Conservation (phyloP, 92 coral and sea anemone species). For the Palythoa caribaeorum region DNA sequence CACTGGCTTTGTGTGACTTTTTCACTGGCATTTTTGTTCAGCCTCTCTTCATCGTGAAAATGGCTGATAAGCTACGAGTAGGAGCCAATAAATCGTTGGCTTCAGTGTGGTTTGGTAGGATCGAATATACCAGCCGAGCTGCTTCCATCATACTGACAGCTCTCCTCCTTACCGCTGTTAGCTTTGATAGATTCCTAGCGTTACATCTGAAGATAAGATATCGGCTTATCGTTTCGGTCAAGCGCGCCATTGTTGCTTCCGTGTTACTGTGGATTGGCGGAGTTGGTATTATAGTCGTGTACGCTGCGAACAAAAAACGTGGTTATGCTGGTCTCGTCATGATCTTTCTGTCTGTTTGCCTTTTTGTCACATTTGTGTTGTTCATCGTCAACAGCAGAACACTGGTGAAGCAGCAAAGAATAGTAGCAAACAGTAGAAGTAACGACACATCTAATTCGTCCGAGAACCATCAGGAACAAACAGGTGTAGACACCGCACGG, state of each 20-base stretch:
- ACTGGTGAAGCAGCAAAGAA: neutral
- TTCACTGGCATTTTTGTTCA: neutral
- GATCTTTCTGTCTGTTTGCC: neutral
- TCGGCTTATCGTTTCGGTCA: neutral
- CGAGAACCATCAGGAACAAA: neutral
- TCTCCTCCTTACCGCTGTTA: neutral
- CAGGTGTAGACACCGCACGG: neutral
- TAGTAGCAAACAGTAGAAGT: neutral
- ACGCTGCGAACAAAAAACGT: no score
- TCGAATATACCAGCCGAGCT: neutral
- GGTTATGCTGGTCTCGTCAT: neutral
- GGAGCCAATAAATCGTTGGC: neutral
- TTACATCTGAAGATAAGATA: neutral
- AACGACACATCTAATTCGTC: neutral
- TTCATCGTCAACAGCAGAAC: neutral
- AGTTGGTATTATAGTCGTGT: neutral
- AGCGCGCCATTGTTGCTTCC: neutral
- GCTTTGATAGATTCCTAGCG: conserved; percentile 10
- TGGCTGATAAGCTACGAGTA: neutral
- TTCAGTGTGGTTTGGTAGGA: neutral
- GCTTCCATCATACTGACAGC: neutral
- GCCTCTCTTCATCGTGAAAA: neutral
- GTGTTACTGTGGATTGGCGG: no score
- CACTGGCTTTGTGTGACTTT: neutral
- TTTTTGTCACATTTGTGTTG: neutral